Conservation (phyloP, 2,888 invertebrate genomes). For the Platycnemis pennipes region DNA sequence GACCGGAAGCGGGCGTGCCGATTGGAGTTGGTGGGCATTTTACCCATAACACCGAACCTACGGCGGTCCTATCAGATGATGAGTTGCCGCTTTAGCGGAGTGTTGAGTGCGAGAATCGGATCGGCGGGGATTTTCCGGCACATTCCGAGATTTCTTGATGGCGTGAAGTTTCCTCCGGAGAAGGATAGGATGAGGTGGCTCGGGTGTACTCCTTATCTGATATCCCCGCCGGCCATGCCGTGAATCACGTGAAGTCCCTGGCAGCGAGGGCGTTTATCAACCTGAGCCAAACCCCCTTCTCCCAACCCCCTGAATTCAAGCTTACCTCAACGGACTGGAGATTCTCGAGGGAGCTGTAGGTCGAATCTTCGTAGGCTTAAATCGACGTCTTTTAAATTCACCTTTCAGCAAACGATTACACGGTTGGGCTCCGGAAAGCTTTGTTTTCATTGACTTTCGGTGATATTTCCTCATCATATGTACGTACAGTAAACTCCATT, state of each 20-base stretch:
- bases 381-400: too few species aligned
- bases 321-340: too few species aligned
- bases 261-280: neutral
- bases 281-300: too few species aligned
- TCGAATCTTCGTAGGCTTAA: too few species aligned
- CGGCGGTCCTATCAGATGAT: neutral
- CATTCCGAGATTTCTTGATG: neutral
- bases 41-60: neutral
- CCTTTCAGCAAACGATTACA: too few species aligned
- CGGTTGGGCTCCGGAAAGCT: too few species aligned
- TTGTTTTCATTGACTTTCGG: too few species aligned
- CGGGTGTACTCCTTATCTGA: neutral
- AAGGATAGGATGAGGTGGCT: neutral
- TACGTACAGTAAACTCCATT: too few species aligned
- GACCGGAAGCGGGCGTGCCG: neutral
- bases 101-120: neutral
- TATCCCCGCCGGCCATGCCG: neutral
- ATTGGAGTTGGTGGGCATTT: neutral
- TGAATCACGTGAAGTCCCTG: neutral
- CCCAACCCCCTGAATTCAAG: too few species aligned
- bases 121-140: neutral
- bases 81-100: neutral
- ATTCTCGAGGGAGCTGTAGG: too few species aligned
- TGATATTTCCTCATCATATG: too few species aligned
- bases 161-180: neutral